A percentile compares a stretch with the other conserved stretches of the same genome.
Evolutionary conservation across 2,113 vertebrate genomes (phyloP).

Genomic region (Carollia perspicillata): DNA sequence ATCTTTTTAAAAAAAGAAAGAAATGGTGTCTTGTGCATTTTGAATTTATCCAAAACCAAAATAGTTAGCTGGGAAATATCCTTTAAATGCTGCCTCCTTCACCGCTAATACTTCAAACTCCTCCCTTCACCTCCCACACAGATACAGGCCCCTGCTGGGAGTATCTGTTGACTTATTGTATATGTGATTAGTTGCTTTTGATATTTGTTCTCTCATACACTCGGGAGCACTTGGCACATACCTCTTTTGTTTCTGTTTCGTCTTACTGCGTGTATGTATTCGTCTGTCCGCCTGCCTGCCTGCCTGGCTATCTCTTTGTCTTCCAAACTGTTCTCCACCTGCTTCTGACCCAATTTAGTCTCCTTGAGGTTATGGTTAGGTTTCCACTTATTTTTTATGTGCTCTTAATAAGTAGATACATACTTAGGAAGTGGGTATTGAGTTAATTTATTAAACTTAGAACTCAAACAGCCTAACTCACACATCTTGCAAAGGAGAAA

Average conservation of each 20-base stretch:
- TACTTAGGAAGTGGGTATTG: slow-evolving; percentile 8
- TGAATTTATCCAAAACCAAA: background rate
- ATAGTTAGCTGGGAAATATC: background rate
- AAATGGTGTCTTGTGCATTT: background rate
- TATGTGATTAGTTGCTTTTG: background rate
- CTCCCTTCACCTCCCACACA: background rate
- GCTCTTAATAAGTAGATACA: background rate
- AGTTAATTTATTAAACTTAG: slow-evolving; percentile 44
- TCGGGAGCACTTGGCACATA: background rate
- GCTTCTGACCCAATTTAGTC: background rate
- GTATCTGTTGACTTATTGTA: background rate
- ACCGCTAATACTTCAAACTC: background rate
- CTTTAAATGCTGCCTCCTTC: background rate
- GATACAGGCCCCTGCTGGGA: background rate
- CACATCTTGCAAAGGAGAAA: slow-evolving; percentile 18
- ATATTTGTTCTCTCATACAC: background rate
- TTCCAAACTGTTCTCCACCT: background rate
- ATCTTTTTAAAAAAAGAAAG: background rate
- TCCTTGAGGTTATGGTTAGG: background rate
- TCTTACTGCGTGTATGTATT: background rate
- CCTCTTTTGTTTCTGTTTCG: slow-evolving; percentile 21
- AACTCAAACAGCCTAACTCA: background rate
- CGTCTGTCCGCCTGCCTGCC: background rate
- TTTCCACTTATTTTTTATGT: background rate
- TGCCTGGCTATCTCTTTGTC: background rate